Evolutionary conservation across 2,888 invertebrate species (phyloP).

Genomic region (Aspidiotus destructor): DNA sequence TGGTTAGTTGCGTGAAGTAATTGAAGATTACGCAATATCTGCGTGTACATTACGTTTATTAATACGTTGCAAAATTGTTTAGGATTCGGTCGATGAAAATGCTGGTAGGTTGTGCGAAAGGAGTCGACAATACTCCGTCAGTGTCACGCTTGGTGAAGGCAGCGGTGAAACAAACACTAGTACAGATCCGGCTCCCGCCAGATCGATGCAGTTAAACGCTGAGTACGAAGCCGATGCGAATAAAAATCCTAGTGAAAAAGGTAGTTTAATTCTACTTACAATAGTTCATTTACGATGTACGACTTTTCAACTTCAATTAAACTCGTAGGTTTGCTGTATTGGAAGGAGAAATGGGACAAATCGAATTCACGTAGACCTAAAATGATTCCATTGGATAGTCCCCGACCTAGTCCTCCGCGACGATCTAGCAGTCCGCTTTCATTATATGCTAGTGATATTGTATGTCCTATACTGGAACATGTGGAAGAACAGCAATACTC

Average conservation of each 20-base stretch:
- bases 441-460: constrained; percentile 50
- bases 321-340: constrained; percentile 36
- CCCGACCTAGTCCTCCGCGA: constrained; percentile 9
- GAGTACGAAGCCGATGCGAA: constrained; percentile 22
- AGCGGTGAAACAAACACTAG: constrained; percentile 16
- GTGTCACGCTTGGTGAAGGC: constrained; percentile 29
- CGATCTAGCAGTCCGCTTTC: constrained; percentile 25
- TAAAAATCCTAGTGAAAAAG: constrained; percentile 22
- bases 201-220: constrained; percentile 24
- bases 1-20: constrained; percentile 10
- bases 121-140: constrained; percentile 31
- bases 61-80: neutral
- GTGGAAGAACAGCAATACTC: constrained; percentile 61
- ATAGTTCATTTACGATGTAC: neutral
- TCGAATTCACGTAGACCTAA: too few species aligned
- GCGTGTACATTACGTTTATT: neutral
- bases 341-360: constrained; percentile 36
- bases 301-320: neutral
- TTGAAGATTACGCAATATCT: too few species aligned
- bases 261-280: neutral
- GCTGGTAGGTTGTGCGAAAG: constrained; percentile 37
- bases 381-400: constrained; percentile 15
- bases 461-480: constrained; percentile 76
- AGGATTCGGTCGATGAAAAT: constrained; percentile 42
- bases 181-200: constrained; percentile 21